A percentile compares a stretch with the other conserved stretches of the same genome.
phyloP scores from a whole-genome alignment of 2,797 vertebrate species.

The Ctenopoma kingsleyae region DNA sequence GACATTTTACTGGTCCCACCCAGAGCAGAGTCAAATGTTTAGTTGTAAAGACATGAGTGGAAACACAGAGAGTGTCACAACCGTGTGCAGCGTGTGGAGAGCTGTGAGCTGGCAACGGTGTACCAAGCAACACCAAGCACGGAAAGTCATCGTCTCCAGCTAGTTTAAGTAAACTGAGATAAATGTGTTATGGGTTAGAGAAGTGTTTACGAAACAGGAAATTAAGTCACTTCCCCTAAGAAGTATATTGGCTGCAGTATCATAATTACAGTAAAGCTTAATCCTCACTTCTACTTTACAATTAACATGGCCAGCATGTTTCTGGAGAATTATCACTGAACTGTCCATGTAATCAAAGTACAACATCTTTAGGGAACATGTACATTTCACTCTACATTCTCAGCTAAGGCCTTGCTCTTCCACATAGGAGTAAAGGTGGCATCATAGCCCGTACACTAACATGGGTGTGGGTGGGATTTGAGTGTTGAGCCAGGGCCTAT shows the following conservation, averaged over 20 bases:
- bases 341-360: slow-evolving; percentile 1
- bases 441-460: slow-evolving; percentile 41
- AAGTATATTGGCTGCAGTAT: slow-evolving; percentile 40
- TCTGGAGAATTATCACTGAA: background rate
- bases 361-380: background rate
- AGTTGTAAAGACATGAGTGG: slow-evolving; percentile 37
- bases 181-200: slow-evolving; percentile 58
- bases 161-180: slow-evolving; percentile 50
- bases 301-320: slow-evolving; percentile 26
- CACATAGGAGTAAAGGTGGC: slow-evolving; percentile 47
- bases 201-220: slow-evolving; percentile 77
- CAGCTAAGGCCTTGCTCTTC: slow-evolving; percentile 12
- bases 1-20: slow-evolving; percentile 71
- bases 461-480: slow-evolving; percentile 76
- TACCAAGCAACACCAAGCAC: slow-evolving; percentile 11
- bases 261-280: slow-evolving; percentile 34
- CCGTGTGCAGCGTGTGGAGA: slow-evolving; percentile 8
- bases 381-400: slow-evolving; percentile 1
- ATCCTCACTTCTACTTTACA: slow-evolving; percentile 65
- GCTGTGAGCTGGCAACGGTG: background rate
- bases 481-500: slow-evolving; percentile 75
- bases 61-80: slow-evolving; percentile 44
- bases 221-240: slow-evolving; percentile 71
- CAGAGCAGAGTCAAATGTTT: slow-evolving; percentile 48
- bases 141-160: slow-evolving; percentile 28